A percentile compares a stretch with the other conserved stretches of the same genome.
These are phyloP conservation scores for Elachura formosa DNA, from an alignment of 2,113 vertebrate genomes.

Conservation along the genomic window DNA sequence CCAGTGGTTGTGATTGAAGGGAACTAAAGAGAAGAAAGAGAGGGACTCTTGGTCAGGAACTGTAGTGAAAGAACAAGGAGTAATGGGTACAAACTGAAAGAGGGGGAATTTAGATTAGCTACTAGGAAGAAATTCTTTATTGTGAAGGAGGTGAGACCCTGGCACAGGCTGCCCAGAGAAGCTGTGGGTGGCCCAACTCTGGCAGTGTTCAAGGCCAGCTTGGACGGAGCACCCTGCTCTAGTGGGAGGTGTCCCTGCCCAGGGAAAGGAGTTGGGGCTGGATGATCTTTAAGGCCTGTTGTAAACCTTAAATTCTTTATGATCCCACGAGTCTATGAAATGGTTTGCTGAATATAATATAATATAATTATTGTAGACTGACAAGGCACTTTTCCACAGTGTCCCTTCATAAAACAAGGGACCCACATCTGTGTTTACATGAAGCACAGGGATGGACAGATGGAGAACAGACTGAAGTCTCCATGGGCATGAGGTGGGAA, in stretches of 20 bases:
- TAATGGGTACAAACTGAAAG: not conserved
- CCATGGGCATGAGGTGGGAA: not conserved
- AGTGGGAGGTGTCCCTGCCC: not conserved
- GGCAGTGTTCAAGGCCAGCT: not conserved
- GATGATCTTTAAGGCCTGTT: not conserved
- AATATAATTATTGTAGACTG: not conserved
- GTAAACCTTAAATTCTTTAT: not conserved
- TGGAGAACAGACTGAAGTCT: not conserved
- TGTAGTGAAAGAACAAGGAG: not conserved
- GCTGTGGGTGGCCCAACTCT: not conserved
- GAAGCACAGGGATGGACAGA: not conserved
- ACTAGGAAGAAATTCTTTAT: not conserved
- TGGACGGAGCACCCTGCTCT: not conserved
- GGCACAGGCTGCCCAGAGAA: not conserved
- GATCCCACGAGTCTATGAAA: not conserved
- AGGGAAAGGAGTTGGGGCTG: rapidly evolving
- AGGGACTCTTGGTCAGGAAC: not conserved
- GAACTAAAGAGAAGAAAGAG: not conserved
- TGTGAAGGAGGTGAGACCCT: not conserved
- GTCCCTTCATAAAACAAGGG: not conserved
- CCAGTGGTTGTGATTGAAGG: not conserved
- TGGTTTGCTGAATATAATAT: not conserved
- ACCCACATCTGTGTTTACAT: not conserved
- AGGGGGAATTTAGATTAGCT: not conserved
- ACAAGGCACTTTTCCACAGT: not conserved